phyloP scores from a whole-genome alignment of 2,797 vertebrate genomes.

The Silurus lanzhouensis region DNA sequence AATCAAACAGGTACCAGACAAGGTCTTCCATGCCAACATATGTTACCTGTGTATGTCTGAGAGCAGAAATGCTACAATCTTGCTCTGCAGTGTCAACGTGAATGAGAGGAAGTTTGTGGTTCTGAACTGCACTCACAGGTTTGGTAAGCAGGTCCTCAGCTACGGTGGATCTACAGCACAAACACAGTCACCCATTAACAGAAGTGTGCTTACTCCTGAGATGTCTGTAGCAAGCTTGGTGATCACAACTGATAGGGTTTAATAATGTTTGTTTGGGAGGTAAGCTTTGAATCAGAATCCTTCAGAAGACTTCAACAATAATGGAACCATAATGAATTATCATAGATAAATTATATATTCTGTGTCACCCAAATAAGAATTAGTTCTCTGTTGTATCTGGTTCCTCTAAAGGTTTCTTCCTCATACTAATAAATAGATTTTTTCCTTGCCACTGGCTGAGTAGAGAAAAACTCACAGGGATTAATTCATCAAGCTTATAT shows the following conservation, averaged over 20 bases:
- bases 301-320: conserved; percentile 49
- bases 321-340: too few species aligned
- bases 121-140: conserved; percentile 48
- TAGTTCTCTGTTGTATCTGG: too few species aligned
- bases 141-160: conserved; percentile 64
- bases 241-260: conserved; percentile 37
- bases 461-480: too few species aligned
- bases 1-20: background rate
- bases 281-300: background rate
- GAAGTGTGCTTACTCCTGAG: conserved; percentile 26
- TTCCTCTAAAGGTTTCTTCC: too few species aligned
- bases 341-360: too few species aligned
- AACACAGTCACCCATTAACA: conserved; percentile 34
- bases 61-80: conserved; percentile 50
- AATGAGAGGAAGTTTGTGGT: conserved; percentile 74
- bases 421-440: too few species aligned
- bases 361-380: too few species aligned
- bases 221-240: conserved; percentile 24
- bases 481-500: too few species aligned
- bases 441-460: too few species aligned
- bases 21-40: background rate
- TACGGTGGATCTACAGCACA: conserved; percentile 66
- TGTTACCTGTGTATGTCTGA: conserved; percentile 70
- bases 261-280: conserved; percentile 39
- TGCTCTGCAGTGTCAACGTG: conserved; percentile 66